Evolutionary conservation across 2,888 invertebrate genomes (phyloP).

Genomic region (Netelia melanura): DNA sequence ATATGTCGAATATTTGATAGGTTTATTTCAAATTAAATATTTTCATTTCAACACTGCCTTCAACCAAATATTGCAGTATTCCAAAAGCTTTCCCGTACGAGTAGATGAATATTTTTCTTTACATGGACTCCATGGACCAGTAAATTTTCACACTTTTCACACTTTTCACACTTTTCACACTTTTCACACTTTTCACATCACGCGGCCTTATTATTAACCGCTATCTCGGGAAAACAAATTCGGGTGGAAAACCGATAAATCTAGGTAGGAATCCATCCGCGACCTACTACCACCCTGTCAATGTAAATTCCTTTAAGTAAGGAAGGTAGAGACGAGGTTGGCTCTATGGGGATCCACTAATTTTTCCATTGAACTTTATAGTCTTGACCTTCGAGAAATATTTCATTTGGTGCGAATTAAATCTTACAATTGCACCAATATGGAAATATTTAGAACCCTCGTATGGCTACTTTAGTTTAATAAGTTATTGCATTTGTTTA

Average conservation of each 20-base stretch:
- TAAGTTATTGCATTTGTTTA: constrained; percentile 55
- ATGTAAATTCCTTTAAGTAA: no score
- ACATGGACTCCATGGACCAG: neutral
- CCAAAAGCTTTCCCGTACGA: constrained; percentile 51
- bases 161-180: neutral
- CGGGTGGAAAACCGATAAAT: neutral
- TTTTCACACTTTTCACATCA: neutral
- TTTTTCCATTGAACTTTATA: constrained; percentile 2
- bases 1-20: constrained; percentile 36
- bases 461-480: constrained; percentile 2
- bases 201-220: no score
- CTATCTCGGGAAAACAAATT: neutral
- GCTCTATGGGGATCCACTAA: neutral
- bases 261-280: neutral
- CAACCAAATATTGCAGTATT: constrained; percentile 76
- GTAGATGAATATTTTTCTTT: constrained; percentile 55
- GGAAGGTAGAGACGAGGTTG: no score
- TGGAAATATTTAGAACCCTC: constrained; percentile 4
- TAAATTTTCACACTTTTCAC: neutral
- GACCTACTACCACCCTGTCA: neutral
- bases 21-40: constrained; percentile 49
- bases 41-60: constrained; percentile 75
- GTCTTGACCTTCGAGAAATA: neutral
- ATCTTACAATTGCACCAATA: constrained; percentile 10
- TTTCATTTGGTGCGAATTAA: constrained; percentile 1